Base-by-base conservation (phyloP, 2,888 invertebrate species). In the Heteromurus nitidus region DNA sequence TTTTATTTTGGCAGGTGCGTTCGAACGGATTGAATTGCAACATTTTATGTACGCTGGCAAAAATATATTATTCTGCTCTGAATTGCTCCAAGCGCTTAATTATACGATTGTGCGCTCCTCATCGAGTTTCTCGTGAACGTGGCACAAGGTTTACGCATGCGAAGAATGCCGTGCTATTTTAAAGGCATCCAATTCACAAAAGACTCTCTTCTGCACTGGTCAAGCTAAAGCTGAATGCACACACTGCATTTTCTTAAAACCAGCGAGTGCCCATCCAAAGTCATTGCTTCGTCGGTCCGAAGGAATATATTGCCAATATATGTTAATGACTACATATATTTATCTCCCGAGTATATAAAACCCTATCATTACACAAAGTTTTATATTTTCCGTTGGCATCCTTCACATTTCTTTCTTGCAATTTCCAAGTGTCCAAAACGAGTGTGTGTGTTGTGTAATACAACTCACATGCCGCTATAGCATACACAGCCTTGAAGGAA, bases 81-180 rank as follows among this genome's bases (percentile, higher is more conserved):
- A 31, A 65, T 79, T 64, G 72, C 80, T 80, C 47, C 60, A 42
- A 79, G 80, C 80, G 73, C 26, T 80, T 80, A 80, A 80, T 80
- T 80, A 80, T 67, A 65, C 67, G 62, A 77, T 68, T 68, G 62
- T 69, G 62, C 69, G n/a, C 62, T 22, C 31, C 11, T 16, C 16
- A 16, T 50, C n/a, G 11, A 20, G 11, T 26, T 55, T 55, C 13
- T 24, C 55, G 1, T n/a, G n/a, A 5, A n/a, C n/a, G 3, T 24
- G n/a, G 26, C 55, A 26, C 7, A 47, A n/a, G 3, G 3, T 47
- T 11, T 16, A 47, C 3, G n/a, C 47, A n/a, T n/a, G n/a, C n/a
- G n/a, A n/a, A n/a, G n/a, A n/a, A n/a, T n/a, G n/a, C n/a, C n/a
- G n/a, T n/a, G n/a, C n/a, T n/a, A n/a, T n/a, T n/a, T n/a, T n/a